Evolutionary conservation across 2,797 vertebrate genomes (phyloP).

Genomic region (Sternarchorhynchus goeldii): DNA sequence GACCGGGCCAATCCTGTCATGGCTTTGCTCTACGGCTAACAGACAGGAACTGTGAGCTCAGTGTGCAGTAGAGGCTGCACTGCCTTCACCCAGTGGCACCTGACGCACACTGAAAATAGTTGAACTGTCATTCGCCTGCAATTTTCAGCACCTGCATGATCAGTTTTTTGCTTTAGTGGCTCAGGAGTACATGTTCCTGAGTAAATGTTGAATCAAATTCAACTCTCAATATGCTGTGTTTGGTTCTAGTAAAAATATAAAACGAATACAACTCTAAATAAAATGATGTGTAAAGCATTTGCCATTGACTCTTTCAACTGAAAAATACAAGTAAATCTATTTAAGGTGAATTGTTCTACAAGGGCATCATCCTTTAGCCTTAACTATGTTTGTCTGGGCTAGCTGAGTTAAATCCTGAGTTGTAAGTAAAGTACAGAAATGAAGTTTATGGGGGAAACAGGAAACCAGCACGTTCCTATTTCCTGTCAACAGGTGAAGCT

Average conservation of each 20-base stretch:
- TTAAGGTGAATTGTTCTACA: background rate
- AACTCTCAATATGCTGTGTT: no score
- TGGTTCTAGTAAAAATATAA: no score
- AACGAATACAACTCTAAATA: no score
- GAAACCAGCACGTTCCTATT: slow-evolving; percentile 75
- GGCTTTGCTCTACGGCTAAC: slow-evolving; percentile 33
- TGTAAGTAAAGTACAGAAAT: slow-evolving; percentile 56
- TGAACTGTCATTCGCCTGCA: background rate
- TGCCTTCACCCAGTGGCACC: slow-evolving; percentile 2
- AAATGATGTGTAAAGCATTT: no score
- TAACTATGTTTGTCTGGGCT: background rate
- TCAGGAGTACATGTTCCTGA: no score
- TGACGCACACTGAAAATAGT: slow-evolving; percentile 13
- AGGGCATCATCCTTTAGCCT: slow-evolving; percentile 9
- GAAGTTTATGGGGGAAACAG: slow-evolving; percentile 63
- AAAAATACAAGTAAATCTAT: no score
- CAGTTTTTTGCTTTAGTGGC: no score
- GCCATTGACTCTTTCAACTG: no score
- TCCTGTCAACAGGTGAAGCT: slow-evolving; percentile 72
- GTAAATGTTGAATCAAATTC: no score
- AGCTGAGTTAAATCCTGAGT: slow-evolving; percentile 48
- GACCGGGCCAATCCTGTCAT: slow-evolving; percentile 41
- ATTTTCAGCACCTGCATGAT: no score
- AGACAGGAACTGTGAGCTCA: slow-evolving; percentile 30
- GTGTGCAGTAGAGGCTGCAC: background rate